Conservation (phyloP, 1,140 invertebrate species). For the Tenebrio molitor region DNA sequence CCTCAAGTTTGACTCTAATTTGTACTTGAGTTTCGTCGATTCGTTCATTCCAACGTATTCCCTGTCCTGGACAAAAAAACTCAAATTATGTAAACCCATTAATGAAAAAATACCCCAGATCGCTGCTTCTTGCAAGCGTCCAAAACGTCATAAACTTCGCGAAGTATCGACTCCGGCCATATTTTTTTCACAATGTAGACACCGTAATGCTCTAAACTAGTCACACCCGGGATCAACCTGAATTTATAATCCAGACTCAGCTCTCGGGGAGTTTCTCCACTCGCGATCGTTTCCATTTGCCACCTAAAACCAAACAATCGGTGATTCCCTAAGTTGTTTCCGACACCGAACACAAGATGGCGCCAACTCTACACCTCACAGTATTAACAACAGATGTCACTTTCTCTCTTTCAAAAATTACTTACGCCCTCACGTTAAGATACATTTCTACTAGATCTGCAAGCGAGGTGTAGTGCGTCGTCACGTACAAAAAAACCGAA, state of each 20-base stretch:
- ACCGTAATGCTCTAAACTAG: constrained; percentile 61
- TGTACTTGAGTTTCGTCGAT: constrained; percentile 57
- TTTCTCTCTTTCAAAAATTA: no score
- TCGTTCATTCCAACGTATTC: constrained; percentile 45
- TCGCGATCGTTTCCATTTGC: constrained; percentile 61
- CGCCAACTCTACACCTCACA: no score
- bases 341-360: no score
- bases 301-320: constrained; percentile 61
- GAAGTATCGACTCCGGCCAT: constrained; percentile 57
- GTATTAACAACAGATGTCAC: no score
- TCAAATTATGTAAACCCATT: no score
- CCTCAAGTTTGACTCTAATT: constrained; percentile 57
- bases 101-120: no score
- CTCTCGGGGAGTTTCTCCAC: constrained; percentile 47
- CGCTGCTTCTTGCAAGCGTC: no score
- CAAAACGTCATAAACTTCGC: constrained; percentile 52
- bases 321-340: no score
- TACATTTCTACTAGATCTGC: constrained; percentile 81
- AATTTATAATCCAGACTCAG: constrained; percentile 62
- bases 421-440: constrained; percentile 82
- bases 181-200: constrained; percentile 58
- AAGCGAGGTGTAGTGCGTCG: constrained; percentile 86
- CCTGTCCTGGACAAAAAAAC: constrained; percentile 49
- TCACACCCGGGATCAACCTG: constrained; percentile 60
- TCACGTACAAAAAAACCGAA: constrained; percentile 83